Base-by-base conservation (phyloP, 2,888 invertebrate genomes). In the Tetropium fuscum region DNA sequence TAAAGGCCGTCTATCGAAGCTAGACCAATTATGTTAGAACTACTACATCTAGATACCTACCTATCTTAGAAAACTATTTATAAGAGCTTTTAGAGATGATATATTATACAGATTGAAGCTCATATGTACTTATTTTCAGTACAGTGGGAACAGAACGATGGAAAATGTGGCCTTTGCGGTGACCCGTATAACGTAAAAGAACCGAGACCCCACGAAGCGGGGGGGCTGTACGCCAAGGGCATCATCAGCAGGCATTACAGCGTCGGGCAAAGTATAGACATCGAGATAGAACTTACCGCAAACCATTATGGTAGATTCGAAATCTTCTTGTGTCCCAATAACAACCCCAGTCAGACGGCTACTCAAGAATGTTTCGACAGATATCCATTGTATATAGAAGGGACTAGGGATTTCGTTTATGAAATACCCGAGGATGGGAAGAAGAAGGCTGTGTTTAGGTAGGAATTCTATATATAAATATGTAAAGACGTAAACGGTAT, bases 221-320 rank as follows among this genome's bases (percentile, higher is more conserved):
- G 94, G 2, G 95, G 95, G 4, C 87, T 89, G 80, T 95, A 87
- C 76, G 95, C 91, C 36, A 93, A 92, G 81, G 95, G 94, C 20
- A 92, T 94, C 71, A 90, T 94, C 69, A 90, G 90, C 16, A 84
- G 90, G 56, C 91, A 90, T 73, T 95, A 94, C 81, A 89, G 90
- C 55, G 87, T 90, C 1, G 95, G 95, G 20, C 94, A 94, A 90
- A 90, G 90, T 82, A 91, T 95, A 51, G 92, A 93, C 73, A 87
- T 95, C 2, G 93, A 93, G 83, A 85, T 95, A 3, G 94, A 95
- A 76, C 80, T 96, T 32, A 96, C 95, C 0, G 94, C 95, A 0
- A 95, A 95, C 79, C 96, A 96, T 80, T 89, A 90, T 73, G 95
- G 96, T 0, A 86, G 91, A 32, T 95, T 96, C 75, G 92, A 93